Base-by-base conservation (phyloP, 2,888 invertebrate species). In the Stratiomys singularior region DNA sequence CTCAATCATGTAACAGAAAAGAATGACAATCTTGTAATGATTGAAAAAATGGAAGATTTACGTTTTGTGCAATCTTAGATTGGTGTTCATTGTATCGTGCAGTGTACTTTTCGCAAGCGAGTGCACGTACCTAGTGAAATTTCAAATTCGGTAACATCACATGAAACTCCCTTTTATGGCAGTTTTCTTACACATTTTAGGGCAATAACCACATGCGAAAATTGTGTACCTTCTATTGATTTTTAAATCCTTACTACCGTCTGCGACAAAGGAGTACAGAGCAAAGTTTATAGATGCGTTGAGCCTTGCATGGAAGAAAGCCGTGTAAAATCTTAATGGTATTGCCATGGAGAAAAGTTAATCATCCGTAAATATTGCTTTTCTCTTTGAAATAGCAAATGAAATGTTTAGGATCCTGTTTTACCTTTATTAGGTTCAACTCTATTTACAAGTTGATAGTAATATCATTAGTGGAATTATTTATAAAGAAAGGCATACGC, bases 311-410 rank as follows among this genome's bases (percentile, higher is more conserved):
- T 13, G 60, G 21, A 60, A 21, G 60, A 13, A 23, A 5, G 13
- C 23, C 13, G 21, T 23, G 23, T 1, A 60, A 21, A 21, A n/a
- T n/a, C 23, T 60, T 56, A 13, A 37, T 37, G 37, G 37, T 37
- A 37, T 37, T 37, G 37, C 37, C 60, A 25, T 21, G 9, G 1
- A 60, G 25, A 25, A 25, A 60, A 60, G 25, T 60, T 60, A 60
- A 60, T 60, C 60, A 23, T 60, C 60, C 60, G 60, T 60, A 60
- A 60, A 60, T 60, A 60, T 60, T 23, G 60, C 15, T 21, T 11
- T 23, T 13, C 5, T 23, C 13, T 25, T 21, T 60, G 1, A 60
- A 60, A 21, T 11, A 25, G 5, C 23, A 5, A 23, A 60, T 60
- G 23, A 60, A 60, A 23, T 60, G 60, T 60, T 60, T 60, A 23